Evolutionary conservation across 2,113 vertebrate species (phyloP), one percentile per base, ranked within the genome.

Genomic region (Burhinus oedicnemus): DNA sequence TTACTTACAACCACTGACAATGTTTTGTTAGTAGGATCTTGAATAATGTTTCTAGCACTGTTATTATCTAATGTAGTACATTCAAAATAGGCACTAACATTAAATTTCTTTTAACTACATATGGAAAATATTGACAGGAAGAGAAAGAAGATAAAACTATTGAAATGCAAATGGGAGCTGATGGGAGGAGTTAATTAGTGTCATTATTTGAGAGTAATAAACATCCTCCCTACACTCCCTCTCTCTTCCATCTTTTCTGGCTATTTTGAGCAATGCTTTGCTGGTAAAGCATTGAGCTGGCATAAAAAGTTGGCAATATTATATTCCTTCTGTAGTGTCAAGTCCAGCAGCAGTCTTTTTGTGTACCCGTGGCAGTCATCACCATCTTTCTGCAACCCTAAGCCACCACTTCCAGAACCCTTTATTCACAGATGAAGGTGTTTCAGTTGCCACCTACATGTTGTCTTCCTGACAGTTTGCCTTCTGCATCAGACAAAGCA

Each of bases 161-260:
- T 51, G 20, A 83, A 87, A 82, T 83, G 16, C 6, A 71, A 81
- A 44, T 60, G 27, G 55, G 20, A 64, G 44, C 23, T 60, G 1
- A 71, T 36, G 15, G 12, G 9, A 36, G 27, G 34, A 89, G 30
- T 75, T 55, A 64, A 54, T 32, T 36, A 18, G 13, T 51, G 17
- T 27, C 12, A 36, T 15, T 61, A 26, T 38, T 52, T 70, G 58
- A 74, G 10, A 80, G 7, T 19, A 62, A n/a, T 21, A 83, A 80
- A 22, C 21, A 45, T 13, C 13, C 1, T 1, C 10, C 19, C 15
- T 61, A 7, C 16, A 55, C 3, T 9, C 4, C 13, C 2, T 25
- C 0, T 49, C 21, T 75, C 12, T 44, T 25, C 25, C 5, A 21
- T 15, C 9, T 54, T 58, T 94, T 90, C 30, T 52, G 19, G 12